phyloP scores from a whole-genome alignment of 2,888 invertebrate species.

The Synergus gifuensis region DNA sequence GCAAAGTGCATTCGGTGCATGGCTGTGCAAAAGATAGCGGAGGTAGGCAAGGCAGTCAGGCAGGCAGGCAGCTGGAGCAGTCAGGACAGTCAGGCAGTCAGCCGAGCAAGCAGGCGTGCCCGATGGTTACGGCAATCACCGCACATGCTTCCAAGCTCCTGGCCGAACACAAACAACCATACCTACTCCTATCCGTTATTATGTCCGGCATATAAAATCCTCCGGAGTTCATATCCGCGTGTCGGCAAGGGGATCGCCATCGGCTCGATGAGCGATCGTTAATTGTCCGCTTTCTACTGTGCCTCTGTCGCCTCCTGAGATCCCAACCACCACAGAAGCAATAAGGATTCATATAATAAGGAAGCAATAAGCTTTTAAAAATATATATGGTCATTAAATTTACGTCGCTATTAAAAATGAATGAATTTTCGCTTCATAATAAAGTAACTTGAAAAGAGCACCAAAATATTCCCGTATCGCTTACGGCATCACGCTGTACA shows the following conservation, averaged over 20 bases:
- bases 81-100: constrained; percentile 48
- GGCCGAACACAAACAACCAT: constrained; percentile 68
- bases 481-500: neutral
- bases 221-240: constrained; percentile 51
- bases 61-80: neutral
- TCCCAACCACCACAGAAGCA: neutral
- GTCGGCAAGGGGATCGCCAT: constrained; percentile 40
- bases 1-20: constrained; percentile 68
- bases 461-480: neutral
- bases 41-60: constrained; percentile 45
- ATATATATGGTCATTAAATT: no score
- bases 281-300: constrained; percentile 31
- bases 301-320: neutral
- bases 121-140: constrained; percentile 63
- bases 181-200: constrained; percentile 66
- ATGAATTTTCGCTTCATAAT: no score
- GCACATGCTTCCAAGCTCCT: constrained; percentile 74
- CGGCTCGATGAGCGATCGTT: constrained; percentile 39
- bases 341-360: neutral
- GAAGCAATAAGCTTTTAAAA: no score
- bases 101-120: constrained; percentile 65
- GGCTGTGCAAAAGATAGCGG: constrained; percentile 65
- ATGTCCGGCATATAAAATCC: constrained; percentile 67
- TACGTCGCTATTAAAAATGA: no score
- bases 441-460: neutral